Conservation (phyloP, 2,888 invertebrate species). For the Dione juno region DNA sequence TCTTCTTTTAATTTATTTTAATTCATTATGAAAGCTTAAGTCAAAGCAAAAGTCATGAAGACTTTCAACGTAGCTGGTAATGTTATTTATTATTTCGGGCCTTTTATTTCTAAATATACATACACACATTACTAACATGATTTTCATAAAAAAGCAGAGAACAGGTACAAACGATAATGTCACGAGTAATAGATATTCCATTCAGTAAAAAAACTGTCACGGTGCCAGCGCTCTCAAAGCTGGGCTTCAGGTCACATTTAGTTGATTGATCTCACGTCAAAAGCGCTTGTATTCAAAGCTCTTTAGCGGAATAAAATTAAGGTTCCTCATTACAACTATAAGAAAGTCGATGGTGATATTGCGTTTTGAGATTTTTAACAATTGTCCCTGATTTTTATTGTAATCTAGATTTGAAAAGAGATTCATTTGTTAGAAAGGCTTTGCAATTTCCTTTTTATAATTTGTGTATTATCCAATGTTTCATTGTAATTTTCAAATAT, state of each 20-base stretch:
- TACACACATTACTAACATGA: slow-evolving; percentile 15
- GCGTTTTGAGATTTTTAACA: slow-evolving; percentile 24
- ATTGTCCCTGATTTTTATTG: slow-evolving; percentile 16
- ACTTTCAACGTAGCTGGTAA: no score
- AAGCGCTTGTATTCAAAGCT: slow-evolving; percentile 59
- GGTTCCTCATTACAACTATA: slow-evolving; percentile 42
- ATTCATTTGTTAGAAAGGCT: neutral
- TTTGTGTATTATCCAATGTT: neutral
- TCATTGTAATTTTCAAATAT: no score
- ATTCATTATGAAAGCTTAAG: no score
- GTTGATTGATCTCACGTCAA: slow-evolving; percentile 59
- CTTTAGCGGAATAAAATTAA: slow-evolving; percentile 55
- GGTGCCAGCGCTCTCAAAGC: slow-evolving; percentile 30
- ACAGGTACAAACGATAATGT: slow-evolving; percentile 21
- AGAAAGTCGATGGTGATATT: slow-evolving; percentile 40
- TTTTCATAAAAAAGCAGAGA: slow-evolving; percentile 18
- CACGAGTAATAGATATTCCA: slow-evolving; percentile 32
- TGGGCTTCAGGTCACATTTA: slow-evolving; percentile 57
- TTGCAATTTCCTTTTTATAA: neutral
- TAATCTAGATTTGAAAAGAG: slow-evolving; percentile 18
- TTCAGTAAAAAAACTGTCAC: slow-evolving; percentile 30
- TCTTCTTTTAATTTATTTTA: neutral
- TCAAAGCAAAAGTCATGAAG: no score
- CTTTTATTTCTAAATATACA: no score
- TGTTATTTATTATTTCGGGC: no score